Base-by-base conservation (phyloP, 1,140 invertebrate genomes). In the Bombus waltoni region DNA sequence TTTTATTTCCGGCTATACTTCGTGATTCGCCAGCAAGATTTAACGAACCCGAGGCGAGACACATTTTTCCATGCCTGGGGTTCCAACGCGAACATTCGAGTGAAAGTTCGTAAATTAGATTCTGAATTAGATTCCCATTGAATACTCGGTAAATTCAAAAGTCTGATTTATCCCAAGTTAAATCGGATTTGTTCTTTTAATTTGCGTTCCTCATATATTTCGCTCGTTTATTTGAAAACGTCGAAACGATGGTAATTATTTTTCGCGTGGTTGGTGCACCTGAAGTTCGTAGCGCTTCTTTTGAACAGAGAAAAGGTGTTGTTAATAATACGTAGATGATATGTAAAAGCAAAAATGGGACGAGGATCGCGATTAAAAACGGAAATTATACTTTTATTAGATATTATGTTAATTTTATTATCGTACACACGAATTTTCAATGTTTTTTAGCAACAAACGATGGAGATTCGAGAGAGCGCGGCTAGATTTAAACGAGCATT, bases 251-350 rank as follows among this genome's bases (percentile, higher is more conserved):
- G 40, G 5, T 22, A 32, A 28, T 76, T 38, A 76, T 59, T 76
- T 40, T 13, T 28, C 53, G 6, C 15, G 74, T 15, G 13, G 13
- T 40, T 40, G 47, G 1, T 10, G 4, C n/a, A n/a, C 5, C 40
- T 44, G 4, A 6, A 42, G n/a, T n/a, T 5, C 4, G 6, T 13
- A 11, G 38, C 25, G 5, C 4, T 6, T 6, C 25, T 22, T 38
- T 40, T 13, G 0, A 3, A 53, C 13, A 15, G 28, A 15, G 25
- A 28, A 32, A 18, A 0, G 2, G 2, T 42, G 62, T 81, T 47
- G 40, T 81, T 81, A 81, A 81, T 62, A 47, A 10, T 47, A 38
- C 28, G 22, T 47, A 73, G 53, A 65, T 81, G 8, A 6, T 6
- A 65, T 38, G 80, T 73, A 53, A 47, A 53, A 53, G 18, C 18